Evolutionary conservation across 2,888 invertebrate genomes (phyloP), one percentile per base, ranked within the genome.

Genomic region (Megamerina dolium): DNA sequence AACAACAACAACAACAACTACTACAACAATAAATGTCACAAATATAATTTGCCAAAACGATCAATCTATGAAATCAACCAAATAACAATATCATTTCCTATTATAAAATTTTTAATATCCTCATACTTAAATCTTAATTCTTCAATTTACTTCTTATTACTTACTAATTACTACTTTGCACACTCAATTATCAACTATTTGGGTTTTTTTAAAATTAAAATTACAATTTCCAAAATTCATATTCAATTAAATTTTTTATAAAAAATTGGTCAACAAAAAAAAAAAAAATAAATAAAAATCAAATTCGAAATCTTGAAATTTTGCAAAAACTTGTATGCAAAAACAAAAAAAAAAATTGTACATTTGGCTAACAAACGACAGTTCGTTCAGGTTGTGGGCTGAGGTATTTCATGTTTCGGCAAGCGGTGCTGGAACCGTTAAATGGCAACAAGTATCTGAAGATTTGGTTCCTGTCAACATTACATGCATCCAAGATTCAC

Each of bases 381-480:
- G 71, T 71, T 70, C 70, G 65, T 76, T 61, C 79, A 90, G 96
- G 77, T 77, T 96, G 69, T 96, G 96, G 96, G 96, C 95, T 58
- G 96, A 96, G 76, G 94, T 96, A 64, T 96, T 95, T 75, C 92
- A 95, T 75, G 95, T 96, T 65, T 91, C 91, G 59, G 90, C 92
- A 41, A 89, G 88, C 64, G 89, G 90, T 52, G 86, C 87, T 54
- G 91, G 92, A 63, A 88, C 88, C 33, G 91, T 93, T 53, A 93
- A 89, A 76, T 96, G 96, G 95, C 91, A 93, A 77, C 91, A 94
- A 74, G 90, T 96, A 59, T 94, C 94, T 54, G 95, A 95, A 73
- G 96, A 96, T 75, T 82, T 96, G 73, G 96, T 97, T 58, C 96
- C 96, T 44, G 94, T 96, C 59, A 95, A 95, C 78, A 93, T 97